Conservation (phyloP, 1,140 invertebrate species). For the Cataglyphis hispanica region DNA sequence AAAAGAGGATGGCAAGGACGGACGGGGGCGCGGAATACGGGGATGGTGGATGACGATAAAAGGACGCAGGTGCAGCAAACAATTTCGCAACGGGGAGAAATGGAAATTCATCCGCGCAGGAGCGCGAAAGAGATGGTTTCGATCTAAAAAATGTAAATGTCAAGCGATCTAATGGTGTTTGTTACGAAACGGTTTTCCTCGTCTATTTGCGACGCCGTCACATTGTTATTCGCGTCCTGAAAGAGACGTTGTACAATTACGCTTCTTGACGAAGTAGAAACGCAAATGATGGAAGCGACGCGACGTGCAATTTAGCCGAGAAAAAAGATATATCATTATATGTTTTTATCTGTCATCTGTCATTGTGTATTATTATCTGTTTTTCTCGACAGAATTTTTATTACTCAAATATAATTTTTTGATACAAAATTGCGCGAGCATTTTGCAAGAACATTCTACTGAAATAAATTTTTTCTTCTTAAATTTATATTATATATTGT, state of each 20-base stretch:
- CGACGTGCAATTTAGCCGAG: not conserved
- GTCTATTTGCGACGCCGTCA: not conserved
- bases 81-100: slow-evolving; percentile 7
- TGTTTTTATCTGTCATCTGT: too few species aligned
- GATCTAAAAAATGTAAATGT: slow-evolving; percentile 38
- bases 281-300: slow-evolving; percentile 7
- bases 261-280: slow-evolving; percentile 12
- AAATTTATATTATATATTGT: too few species aligned
- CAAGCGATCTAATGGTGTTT: slow-evolving; percentile 33
- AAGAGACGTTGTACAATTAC: not conserved
- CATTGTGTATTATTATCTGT: too few species aligned
- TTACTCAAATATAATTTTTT: too few species aligned
- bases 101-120: not conserved
- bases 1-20: not conserved
- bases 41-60: not conserved
- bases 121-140: not conserved
- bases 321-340: not conserved
- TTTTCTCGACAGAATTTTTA: too few species aligned
- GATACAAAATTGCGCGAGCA: too few species aligned
- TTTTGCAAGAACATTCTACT: too few species aligned
- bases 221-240: not conserved
- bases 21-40: not conserved
- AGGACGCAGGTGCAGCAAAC: slow-evolving; percentile 36
- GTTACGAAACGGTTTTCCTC: not conserved
- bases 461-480: too few species aligned